Percentiles rank a stretch among this genome's conserved stretches.
Conservation (phyloP, 2,113 vertebrate species). For the Rhizomys pruinosus region DNA sequence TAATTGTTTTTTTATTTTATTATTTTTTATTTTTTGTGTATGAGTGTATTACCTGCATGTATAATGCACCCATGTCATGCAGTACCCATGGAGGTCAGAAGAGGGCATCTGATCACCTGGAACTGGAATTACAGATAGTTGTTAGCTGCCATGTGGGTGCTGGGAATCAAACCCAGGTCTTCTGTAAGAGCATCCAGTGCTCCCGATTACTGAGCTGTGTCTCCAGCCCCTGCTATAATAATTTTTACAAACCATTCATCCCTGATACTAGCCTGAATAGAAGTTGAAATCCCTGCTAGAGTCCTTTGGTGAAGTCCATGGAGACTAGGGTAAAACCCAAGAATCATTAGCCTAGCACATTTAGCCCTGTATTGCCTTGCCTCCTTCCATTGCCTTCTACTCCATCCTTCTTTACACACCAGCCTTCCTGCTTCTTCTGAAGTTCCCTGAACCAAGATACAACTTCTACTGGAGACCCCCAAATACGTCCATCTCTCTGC, state of each 20-base stretch:
- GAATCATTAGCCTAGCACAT: not conserved
- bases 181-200: too few relatives aligned
- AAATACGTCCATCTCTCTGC: not conserved
- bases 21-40: too few relatives aligned
- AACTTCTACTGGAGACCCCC: too few relatives aligned
- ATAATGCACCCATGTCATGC: too few relatives aligned
- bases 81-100: too few relatives aligned
- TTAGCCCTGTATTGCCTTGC: not conserved
- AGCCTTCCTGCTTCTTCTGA: fast-evolving
- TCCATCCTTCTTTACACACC: not conserved
- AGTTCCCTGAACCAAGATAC: fast-evolving
- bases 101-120: too few relatives aligned
- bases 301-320: not conserved
- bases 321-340: not conserved
- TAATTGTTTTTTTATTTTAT: not conserved
- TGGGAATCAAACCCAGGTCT: too few relatives aligned
- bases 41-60: too few relatives aligned
- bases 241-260: not conserved
- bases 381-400: not conserved
- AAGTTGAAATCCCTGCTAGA: not conserved
- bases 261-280: not conserved
- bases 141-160: too few relatives aligned
- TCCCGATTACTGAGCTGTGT: too few relatives aligned
- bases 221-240: too few relatives aligned
- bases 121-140: too few relatives aligned